Conservation (phyloP, 2,113 vertebrate species). For the Patagioenas fasciata region DNA sequence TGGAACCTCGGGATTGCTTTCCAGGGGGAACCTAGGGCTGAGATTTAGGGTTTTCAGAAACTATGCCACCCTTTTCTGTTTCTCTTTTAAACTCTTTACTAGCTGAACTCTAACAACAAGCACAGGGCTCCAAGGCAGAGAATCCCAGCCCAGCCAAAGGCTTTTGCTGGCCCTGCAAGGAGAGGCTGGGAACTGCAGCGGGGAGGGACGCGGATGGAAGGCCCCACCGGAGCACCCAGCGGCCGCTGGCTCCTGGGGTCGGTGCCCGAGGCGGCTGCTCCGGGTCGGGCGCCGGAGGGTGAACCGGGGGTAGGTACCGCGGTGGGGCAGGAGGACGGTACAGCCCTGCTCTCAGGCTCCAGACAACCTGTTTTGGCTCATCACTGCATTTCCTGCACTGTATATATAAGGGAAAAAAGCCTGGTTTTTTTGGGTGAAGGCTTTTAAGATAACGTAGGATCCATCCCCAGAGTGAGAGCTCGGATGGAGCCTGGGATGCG, state of each 20-base stretch:
- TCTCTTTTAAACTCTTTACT: accelerated
- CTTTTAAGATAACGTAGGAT: accelerated
- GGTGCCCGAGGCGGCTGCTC: no score
- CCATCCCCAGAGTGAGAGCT: not conserved
- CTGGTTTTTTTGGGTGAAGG: accelerated
- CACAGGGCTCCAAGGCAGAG: accelerated
- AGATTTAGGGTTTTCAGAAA: not conserved
- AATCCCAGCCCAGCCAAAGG: not conserved
- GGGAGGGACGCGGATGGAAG: not conserved
- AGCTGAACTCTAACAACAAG: not conserved
- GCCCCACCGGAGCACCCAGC: accelerated
- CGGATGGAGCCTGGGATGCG: not conserved
- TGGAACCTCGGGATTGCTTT: not conserved
- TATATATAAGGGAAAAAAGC: accelerated
- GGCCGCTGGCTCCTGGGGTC: accelerated
- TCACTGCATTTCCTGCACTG: accelerated
- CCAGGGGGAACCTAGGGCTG: not conserved
- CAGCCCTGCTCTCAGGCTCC: accelerated
- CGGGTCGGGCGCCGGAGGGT: not conserved
- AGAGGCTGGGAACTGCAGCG: not conserved
- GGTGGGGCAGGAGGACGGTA: accelerated
- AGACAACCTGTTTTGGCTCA: not conserved
- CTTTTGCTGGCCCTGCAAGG: slow-evolving; percentile 39
- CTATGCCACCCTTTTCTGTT: accelerated
- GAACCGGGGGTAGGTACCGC: accelerated